These are phyloP conservation scores for Drosophila anomalata DNA, from an alignment of 2,888 invertebrate species.

Conservation along the genomic window DNA sequence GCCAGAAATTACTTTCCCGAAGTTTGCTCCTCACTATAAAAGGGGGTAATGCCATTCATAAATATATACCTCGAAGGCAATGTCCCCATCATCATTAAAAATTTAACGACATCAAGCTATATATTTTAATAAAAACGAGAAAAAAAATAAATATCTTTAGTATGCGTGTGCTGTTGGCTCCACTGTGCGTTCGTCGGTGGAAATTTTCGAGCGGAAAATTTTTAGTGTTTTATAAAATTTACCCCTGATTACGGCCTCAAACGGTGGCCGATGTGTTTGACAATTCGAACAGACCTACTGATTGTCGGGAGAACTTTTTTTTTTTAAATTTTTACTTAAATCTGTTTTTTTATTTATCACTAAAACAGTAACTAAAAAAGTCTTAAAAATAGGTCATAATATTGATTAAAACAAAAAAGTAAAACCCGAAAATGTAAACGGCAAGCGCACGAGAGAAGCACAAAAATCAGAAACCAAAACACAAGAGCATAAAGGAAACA, in stretches of 20 bases:
- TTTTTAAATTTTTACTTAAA: conserved; percentile 1
- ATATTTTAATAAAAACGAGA: too few relatives aligned
- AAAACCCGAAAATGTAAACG: conserved; percentile 64
- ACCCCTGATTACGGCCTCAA: conserved; percentile 50
- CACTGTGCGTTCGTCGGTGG: conserved; percentile 41
- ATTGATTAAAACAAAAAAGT: conserved; percentile 29
- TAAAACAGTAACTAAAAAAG: conserved; percentile 41
- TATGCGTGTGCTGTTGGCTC: background rate
- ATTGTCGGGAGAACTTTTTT: background rate
- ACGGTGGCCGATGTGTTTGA: conserved; percentile 22
- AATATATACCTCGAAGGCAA: background rate
- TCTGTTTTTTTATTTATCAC: background rate
- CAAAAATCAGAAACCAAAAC: conserved; percentile 20
- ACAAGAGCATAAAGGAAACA: conserved; percentile 21
- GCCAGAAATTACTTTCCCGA: background rate
- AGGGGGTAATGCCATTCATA: too few relatives aligned
- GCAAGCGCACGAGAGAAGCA: conserved; percentile 29
- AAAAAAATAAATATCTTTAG: background rate
- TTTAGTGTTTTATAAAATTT: conserved; percentile 43
- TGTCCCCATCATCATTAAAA: background rate
- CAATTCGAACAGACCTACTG: conserved; percentile 27
- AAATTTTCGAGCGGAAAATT: conserved; percentile 62
- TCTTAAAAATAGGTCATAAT: conserved; percentile 50
- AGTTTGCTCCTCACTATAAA: background rate
- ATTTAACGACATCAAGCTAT: background rate